A percentile compares a stretch with the other conserved stretches of the same genome.
Conservation (phyloP, 2,797 vertebrate genomes). For the Hypotaenidia okinawae region DNA sequence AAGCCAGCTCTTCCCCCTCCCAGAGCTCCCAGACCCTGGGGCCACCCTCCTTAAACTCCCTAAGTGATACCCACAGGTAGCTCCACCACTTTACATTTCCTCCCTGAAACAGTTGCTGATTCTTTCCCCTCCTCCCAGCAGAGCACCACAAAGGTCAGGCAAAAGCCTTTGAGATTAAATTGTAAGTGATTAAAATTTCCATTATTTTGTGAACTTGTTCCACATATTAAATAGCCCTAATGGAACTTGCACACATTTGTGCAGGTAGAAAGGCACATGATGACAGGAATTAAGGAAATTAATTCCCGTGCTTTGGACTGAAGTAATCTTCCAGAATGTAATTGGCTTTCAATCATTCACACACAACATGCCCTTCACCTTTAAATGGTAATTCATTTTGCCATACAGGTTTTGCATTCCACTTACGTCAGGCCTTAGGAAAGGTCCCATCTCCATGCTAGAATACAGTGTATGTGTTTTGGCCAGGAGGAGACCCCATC, state of each 20-base stretch:
- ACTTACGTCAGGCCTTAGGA: background rate
- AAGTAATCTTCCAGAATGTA: conserved; percentile 65
- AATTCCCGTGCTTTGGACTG: conserved; percentile 60
- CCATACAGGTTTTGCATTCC: background rate
- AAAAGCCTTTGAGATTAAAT: conserved; percentile 68
- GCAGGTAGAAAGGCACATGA: conserved; percentile 57
- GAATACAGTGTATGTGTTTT: background rate
- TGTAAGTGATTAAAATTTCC: conserved; percentile 69
- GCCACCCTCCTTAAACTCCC: background rate
- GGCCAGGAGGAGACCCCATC: fast-evolving
- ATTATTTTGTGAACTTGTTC: conserved; percentile 69
- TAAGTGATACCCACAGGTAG: background rate
- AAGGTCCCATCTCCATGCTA: background rate
- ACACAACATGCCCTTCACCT: conserved; percentile 45
- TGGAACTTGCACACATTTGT: conserved; percentile 49
- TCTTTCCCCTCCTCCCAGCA: background rate
- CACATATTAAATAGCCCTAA: conserved; percentile 55
- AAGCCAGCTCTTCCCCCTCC: background rate
- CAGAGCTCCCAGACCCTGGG: background rate
- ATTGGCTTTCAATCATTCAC: conserved; percentile 61
- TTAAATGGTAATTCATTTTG: conserved; percentile 58
- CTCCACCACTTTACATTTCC: background rate
- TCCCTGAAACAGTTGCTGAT: background rate
- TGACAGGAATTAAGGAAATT: conserved; percentile 68
- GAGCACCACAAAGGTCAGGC: conserved; percentile 47